These are phyloP conservation scores for Empidonax alnorum DNA, from an alignment of 2,113 vertebrate species.

Conservation along the genomic window DNA sequence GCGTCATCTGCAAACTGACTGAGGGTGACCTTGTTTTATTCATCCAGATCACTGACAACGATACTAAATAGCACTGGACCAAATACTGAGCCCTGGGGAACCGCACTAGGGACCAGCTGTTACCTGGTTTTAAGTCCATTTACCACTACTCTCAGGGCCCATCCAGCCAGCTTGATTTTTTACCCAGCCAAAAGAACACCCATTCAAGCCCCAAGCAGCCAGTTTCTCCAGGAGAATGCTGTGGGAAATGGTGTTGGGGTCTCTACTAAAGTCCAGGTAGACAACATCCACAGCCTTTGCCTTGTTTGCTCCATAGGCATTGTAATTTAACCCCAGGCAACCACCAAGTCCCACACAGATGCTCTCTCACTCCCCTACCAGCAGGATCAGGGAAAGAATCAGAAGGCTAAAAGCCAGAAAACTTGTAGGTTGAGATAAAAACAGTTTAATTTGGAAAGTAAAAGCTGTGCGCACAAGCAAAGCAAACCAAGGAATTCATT, in stretches of 20 bases:
- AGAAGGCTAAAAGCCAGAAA: background rate
- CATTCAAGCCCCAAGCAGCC: background rate
- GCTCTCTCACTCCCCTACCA: background rate
- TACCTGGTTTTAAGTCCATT: background rate
- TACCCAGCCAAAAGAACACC: background rate
- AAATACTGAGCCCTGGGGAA: background rate
- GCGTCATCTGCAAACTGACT: background rate
- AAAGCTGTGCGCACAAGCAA: background rate
- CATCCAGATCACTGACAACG: background rate
- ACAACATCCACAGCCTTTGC: background rate
- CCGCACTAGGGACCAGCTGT: fast-evolving
- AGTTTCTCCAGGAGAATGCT: background rate
- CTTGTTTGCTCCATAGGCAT: background rate
- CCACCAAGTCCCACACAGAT: background rate
- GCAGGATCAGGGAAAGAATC: background rate
- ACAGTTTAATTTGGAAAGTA: background rate
- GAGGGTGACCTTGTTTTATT: background rate
- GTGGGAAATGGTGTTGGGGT: background rate
- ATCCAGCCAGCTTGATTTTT: background rate
- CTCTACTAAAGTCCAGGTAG: background rate
- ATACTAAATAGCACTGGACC: background rate
- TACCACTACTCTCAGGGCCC: too few relatives aligned
- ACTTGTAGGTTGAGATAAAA: background rate
- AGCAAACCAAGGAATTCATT: background rate
- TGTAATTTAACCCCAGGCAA: background rate